Percentiles rank a stretch among this genome's conserved stretches.
These are phyloP conservation scores for Drosophila takahashii DNA, from an alignment of 1,140 invertebrate genomes.

Conservation along the genomic window DNA sequence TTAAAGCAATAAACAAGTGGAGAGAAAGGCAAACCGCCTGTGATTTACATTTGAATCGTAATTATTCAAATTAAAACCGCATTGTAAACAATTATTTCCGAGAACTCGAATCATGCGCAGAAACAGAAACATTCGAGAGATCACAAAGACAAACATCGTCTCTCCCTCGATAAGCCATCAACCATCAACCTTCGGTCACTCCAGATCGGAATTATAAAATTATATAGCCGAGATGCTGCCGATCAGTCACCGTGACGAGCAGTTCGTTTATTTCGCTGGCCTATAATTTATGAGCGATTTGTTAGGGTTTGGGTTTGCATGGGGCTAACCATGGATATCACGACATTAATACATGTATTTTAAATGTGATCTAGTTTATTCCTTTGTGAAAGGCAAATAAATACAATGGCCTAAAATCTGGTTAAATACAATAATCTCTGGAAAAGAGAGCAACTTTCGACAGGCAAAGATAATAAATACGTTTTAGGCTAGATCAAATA, in stretches of 20 bases:
- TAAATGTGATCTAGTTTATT: neutral
- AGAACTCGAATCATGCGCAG: neutral
- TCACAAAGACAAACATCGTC: constrained; percentile 4
- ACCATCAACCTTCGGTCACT: constrained; percentile 5
- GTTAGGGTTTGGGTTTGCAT: neutral
- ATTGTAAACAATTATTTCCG: neutral
- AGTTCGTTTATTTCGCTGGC: neutral
- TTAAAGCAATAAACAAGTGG: constrained; percentile 8
- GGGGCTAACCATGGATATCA: neutral
- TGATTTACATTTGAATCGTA: constrained; percentile 31
- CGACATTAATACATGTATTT: neutral
- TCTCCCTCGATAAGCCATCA: neutral
- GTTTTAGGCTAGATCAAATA: neutral
- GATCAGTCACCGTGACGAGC: constrained; percentile 40
- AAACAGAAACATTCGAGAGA: constrained; percentile 2
- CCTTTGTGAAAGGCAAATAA: neutral
- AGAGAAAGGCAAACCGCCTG: constrained; percentile 3
- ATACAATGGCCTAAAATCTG: neutral
- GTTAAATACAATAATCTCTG: neutral
- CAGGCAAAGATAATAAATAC: neutral
- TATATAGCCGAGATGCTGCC: constrained; percentile 22
- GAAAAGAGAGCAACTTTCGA: too few species aligned
- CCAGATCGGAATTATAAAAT: constrained; percentile 36
- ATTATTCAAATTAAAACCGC: constrained; percentile 29
- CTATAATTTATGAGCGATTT: constrained; percentile 19